phyloP scores from a whole-genome alignment of 2,113 vertebrate genomes.

The Grallaria varia region DNA sequence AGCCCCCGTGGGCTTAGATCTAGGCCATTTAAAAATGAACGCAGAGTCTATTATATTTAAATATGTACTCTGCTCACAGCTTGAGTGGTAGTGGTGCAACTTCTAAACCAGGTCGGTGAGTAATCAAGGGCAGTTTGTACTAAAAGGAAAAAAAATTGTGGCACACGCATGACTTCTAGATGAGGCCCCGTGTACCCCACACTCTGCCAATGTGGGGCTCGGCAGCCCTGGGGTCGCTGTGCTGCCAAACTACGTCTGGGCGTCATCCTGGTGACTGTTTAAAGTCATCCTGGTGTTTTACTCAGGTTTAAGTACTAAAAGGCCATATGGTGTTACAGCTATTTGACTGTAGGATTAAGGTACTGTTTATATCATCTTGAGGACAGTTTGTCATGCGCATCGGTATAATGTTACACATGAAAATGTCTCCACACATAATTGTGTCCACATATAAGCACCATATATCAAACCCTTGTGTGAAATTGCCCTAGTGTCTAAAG shows the following conservation, averaged over 20 bases:
- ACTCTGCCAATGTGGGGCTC: not conserved
- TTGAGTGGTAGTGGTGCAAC: not conserved
- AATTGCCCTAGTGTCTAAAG: not conserved
- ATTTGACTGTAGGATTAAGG: not conserved
- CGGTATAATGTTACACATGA: not conserved
- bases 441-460: not conserved
- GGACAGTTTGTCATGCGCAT: not conserved
- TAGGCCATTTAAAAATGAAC: conserved; percentile 41
- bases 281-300: not conserved
- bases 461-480: not conserved
- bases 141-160: not conserved
- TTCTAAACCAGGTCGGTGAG: conserved; percentile 58
- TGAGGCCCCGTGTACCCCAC: not conserved
- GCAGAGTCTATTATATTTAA: conserved; percentile 18
- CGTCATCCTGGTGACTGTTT: not conserved
- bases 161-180: not conserved
- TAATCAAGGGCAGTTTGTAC: conserved; percentile 47
- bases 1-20: not conserved
- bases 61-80: not conserved
- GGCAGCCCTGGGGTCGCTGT: not conserved
- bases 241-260: not conserved
- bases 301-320: not conserved
- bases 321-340: not conserved
- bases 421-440: not conserved
- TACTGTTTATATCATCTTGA: not conserved